Evolutionary conservation across 2,113 vertebrate species (phyloP).

Genomic region (Meles meles): DNA sequence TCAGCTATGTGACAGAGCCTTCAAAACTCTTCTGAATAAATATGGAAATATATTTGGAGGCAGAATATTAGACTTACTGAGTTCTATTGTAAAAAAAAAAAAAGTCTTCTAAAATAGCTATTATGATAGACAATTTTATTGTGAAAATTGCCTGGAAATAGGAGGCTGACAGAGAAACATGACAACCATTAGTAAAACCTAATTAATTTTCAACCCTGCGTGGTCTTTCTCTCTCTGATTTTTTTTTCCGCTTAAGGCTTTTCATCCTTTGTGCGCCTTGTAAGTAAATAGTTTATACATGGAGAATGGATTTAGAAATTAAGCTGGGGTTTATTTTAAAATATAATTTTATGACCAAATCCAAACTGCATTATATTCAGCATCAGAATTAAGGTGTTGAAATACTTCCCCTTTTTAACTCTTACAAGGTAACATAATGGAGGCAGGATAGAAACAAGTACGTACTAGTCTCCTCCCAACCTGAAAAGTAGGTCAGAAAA

Average conservation of each 20-base stretch:
- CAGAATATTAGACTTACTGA: slow-evolving; percentile 38
- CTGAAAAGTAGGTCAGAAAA: neutral
- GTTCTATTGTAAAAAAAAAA: neutral
- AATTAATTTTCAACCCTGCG: slow-evolving; percentile 8
- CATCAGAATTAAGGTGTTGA: neutral
- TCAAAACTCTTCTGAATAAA: slow-evolving; percentile 26
- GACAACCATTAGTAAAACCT: neutral
- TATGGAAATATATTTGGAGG: slow-evolving; percentile 14
- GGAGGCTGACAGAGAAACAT: neutral
- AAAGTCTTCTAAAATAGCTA: slow-evolving; percentile 25
- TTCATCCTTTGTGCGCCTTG: neutral
- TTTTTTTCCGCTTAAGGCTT: neutral
- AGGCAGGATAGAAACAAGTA: neutral
- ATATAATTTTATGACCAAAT: neutral
- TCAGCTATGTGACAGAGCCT: neutral
- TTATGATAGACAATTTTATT: slow-evolving; percentile 38
- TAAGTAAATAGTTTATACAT: neutral
- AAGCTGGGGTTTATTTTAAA: slow-evolving; percentile 8
- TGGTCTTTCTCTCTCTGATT: neutral
- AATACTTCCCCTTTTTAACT: neutral
- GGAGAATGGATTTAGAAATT: neutral
- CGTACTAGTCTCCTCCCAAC: neutral
- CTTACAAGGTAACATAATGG: neutral
- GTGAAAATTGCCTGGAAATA: slow-evolving; percentile 49
- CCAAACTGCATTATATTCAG: neutral